These are phyloP conservation scores for Arvicanthis niloticus DNA, from an alignment of 2,113 vertebrate species.

Conservation along the genomic window DNA sequence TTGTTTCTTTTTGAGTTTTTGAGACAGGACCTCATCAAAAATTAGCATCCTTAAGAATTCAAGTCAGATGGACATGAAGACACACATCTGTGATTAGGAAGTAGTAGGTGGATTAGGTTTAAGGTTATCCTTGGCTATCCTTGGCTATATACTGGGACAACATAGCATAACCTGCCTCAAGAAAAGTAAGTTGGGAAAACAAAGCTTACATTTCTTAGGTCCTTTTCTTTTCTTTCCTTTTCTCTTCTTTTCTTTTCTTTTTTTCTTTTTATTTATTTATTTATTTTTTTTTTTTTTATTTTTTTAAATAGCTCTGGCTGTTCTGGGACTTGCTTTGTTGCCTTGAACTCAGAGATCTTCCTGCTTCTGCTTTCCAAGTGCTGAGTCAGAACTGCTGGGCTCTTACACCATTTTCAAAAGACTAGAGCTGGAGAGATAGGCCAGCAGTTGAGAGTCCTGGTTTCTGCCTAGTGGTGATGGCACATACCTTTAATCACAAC, in stretches of 20 bases:
- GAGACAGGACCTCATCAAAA: neutral
- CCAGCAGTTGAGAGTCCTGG: neutral
- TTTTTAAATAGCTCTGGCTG: no score
- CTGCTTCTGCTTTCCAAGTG: no score
- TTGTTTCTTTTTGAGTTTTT: neutral
- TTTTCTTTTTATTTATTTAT: no score
- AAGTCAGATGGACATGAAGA: neutral
- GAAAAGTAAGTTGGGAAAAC: neutral
- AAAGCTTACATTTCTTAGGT: conserved; percentile 1
- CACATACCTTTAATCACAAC: neutral
- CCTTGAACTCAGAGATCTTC: no score
- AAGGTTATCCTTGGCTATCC: no score
- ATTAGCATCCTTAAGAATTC: conserved; percentile 14
- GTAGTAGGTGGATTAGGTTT: no score
- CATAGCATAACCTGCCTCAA: neutral
- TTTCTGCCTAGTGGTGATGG: neutral
- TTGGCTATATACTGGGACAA: no score
- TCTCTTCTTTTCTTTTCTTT: neutral
- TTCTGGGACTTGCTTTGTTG: no score
- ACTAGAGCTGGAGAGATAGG: neutral
- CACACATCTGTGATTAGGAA: neutral
- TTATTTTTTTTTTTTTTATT: no score
- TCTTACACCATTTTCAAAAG: neutral
- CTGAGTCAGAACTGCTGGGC: neutral
- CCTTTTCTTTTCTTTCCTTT: neutral